phyloP scores from a whole-genome alignment of 2,113 vertebrate species.

The Cyanoramphus novaezelandiae region DNA sequence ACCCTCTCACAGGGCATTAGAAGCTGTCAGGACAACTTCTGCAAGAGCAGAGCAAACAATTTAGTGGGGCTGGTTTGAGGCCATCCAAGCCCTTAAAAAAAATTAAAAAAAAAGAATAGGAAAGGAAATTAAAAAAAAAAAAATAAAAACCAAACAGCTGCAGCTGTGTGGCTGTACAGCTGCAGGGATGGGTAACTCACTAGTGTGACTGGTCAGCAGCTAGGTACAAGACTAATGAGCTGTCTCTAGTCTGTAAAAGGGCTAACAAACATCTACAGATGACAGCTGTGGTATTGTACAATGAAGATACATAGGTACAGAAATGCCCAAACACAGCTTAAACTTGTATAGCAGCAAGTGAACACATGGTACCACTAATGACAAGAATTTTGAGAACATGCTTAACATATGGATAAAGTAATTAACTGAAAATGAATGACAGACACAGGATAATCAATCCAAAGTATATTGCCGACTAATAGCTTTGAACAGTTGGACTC shows the following conservation, averaged over 20 bases:
- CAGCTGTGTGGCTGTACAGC: background rate
- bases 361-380: conserved; percentile 14
- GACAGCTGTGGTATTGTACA: background rate
- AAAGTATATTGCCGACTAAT: background rate
- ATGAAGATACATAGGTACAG: background rate
- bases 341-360: background rate
- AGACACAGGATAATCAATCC: background rate
- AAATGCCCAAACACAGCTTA: background rate
- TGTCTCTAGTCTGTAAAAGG: background rate
- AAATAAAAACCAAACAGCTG: background rate
- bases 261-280: background rate
- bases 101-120: too few species aligned
- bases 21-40: background rate
- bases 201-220: background rate
- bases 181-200: background rate
- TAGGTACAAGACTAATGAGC: background rate
- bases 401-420: background rate
- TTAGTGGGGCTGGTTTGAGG: background rate
- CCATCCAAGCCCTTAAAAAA: background rate
- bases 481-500: background rate
- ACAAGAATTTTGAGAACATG: conserved; percentile 5
- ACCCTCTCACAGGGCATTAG: background rate
- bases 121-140: background rate
- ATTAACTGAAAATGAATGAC: conserved; percentile 25
- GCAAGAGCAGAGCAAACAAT: background rate